Percentiles rank a stretch among this genome's conserved stretches.
These are phyloP conservation scores for Fulmarus glacialis DNA, from an alignment of 2,113 vertebrate species.

Conservation along the genomic window DNA sequence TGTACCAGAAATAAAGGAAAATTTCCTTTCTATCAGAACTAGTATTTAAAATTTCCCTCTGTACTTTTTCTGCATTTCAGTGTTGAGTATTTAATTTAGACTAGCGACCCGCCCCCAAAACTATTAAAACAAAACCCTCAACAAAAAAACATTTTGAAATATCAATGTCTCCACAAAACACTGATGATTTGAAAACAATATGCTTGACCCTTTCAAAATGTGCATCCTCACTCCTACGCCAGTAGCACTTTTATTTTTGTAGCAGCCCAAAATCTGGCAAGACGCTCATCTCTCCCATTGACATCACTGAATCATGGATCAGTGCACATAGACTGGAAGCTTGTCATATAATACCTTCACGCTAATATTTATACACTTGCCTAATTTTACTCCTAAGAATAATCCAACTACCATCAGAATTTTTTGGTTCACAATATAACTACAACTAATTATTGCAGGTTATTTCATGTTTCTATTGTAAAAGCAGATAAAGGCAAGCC, in stretches of 20 bases:
- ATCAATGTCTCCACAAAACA: background rate
- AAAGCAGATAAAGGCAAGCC: background rate
- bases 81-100: background rate
- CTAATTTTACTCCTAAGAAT: background rate
- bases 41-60: background rate
- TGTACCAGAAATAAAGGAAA: background rate
- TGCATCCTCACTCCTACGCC: background rate
- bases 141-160: background rate
- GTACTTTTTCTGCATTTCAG: background rate
- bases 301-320: conserved; percentile 12
- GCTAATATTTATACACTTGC: background rate
- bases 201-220: conserved; percentile 18
- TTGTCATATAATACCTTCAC: background rate
- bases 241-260: conserved; percentile 36
- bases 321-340: background rate
- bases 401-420: background rate
- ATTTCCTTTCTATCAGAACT: background rate
- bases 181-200: conserved; percentile 20
- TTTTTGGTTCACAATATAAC: background rate
- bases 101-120: background rate
- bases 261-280: conserved; percentile 20
- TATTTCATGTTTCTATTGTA: background rate
- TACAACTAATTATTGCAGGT: background rate
- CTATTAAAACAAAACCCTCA: background rate
- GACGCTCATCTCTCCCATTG: background rate